Conservation (phyloP, 2,888 invertebrate species). For the Norana najaformis region DNA sequence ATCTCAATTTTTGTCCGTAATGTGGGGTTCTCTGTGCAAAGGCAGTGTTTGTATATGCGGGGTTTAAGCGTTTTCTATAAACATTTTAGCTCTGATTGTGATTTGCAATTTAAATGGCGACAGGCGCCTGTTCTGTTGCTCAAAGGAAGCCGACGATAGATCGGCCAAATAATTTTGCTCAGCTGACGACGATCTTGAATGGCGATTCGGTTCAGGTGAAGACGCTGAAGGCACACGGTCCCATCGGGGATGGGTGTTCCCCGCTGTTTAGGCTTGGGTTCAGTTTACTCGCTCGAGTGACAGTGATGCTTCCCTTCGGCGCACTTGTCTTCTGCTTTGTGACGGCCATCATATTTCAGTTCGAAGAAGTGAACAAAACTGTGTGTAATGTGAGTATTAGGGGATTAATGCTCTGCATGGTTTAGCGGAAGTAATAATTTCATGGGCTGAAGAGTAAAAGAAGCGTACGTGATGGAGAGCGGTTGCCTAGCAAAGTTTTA, state of each 20-base stretch:
- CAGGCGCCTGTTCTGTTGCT: neutral
- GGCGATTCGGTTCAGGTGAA: neutral
- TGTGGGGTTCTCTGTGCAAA: neutral
- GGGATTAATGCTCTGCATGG: neutral
- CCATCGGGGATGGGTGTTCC: neutral
- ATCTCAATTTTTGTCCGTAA: neutral
- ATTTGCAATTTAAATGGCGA: neutral
- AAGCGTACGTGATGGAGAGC: neutral
- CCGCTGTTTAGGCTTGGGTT: conserved; percentile 43
- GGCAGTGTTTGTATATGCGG: neutral
- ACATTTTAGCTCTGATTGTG: neutral
- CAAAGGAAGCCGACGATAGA: conserved; percentile 1
- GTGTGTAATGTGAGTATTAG: conserved; percentile 81
- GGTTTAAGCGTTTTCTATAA: neutral
- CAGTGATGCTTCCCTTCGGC: conserved; percentile 81
- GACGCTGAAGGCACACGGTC: neutral
- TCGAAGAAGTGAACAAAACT: conserved; percentile 90
- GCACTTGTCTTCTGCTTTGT: conserved; percentile 84
- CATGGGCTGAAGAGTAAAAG: neutral
- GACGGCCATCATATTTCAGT: conserved; percentile 86
- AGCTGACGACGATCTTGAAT: neutral
- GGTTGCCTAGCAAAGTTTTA: neutral
- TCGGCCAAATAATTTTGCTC: conserved; percentile 1
- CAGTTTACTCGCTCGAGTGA: conserved; percentile 75
- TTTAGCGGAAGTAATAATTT: neutral